Evolutionary conservation across 2,888 invertebrate genomes (phyloP), one percentile per base, ranked within the genome.

Genomic region (Chrysolina americana): DNA sequence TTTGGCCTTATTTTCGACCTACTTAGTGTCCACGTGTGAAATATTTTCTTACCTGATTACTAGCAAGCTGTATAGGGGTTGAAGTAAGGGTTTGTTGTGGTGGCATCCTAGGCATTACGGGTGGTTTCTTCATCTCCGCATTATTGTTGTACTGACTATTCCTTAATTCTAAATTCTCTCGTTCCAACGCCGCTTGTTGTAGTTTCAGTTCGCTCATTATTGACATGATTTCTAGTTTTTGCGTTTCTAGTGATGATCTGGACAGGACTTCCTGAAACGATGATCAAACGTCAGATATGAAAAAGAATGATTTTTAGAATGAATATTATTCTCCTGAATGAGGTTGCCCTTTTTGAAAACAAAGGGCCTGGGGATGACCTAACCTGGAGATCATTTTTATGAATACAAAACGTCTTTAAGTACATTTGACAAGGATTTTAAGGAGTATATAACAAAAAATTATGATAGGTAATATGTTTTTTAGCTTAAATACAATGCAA

Each of bases 161-260:
- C 70, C 94, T 91, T 68, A 97, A 90, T 83, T 97, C 95, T 69
- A 94, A 86, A 83, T 96, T 94, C 81, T 98, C 98, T 73, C 96
- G 92, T 86, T 98, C 98, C 68, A 97, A 90, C 47, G 95, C 93
- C 6, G 95, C 94, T 79, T 95, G 93, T 80, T 95, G 94, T 76
- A 98, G 89, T 84, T 98, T 96, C 81, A 98, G 91, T 86, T 97
- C 97, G 76, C 98, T 97, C 81, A 99, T 91, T 81, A 98, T 96
- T 53, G 96, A 96, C 89, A 98, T 91, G 79, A 99, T 89, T 88
- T 98, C 98, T 83, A 98, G 89, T 88, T 98, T 98, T 89, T 98
- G 97, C 0, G 97, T 97, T 90, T 98, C 98, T 77, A 98, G 88
- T 3, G 96, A 94, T 21, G 97, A 96, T 71, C 96, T 91, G 70